Evolutionary conservation across 2,888 invertebrate species (phyloP).

Genomic region (Choristoneura rosaceana): DNA sequence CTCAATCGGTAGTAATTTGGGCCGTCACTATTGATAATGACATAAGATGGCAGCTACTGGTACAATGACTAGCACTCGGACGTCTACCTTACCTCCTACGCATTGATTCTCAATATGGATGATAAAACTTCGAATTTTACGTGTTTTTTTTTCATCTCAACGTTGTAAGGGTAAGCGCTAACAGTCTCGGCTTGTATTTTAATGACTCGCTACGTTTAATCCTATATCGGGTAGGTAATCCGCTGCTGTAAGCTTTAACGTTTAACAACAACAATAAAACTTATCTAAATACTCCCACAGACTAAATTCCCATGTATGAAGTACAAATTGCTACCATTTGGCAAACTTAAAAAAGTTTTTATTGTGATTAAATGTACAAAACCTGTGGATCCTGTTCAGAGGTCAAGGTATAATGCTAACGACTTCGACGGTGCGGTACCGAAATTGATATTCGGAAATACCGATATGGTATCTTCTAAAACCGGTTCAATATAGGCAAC

Average conservation of each 20-base stretch:
- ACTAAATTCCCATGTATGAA: background rate
- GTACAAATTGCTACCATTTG: background rate
- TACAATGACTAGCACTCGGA: no score
- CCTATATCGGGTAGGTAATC: background rate
- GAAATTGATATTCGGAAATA: conserved; percentile 11
- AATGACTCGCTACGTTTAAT: background rate
- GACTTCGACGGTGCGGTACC: background rate
- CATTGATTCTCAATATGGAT: no score
- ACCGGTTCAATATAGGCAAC: background rate
- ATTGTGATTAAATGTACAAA: conserved; percentile 2
- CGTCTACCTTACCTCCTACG: no score
- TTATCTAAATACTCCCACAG: background rate
- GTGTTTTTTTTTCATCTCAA: background rate
- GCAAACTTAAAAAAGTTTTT: background rate
- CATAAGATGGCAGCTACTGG: no score
- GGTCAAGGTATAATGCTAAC: conserved; percentile 10
- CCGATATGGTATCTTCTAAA: conserved; percentile 6
- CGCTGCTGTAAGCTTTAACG: background rate
- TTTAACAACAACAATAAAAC: background rate
- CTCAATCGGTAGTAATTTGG: no score
- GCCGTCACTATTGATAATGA: no score
- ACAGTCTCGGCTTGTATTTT: background rate
- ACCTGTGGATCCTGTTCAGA: conserved; percentile 19
- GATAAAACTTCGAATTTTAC: background rate
- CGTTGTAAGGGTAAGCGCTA: background rate